A percentile compares a stretch with the other conserved stretches of the same genome.
These are phyloP conservation scores for Dinoponera quadriceps DNA, from an alignment of 1,140 invertebrate genomes.

Conservation along the genomic window DNA sequence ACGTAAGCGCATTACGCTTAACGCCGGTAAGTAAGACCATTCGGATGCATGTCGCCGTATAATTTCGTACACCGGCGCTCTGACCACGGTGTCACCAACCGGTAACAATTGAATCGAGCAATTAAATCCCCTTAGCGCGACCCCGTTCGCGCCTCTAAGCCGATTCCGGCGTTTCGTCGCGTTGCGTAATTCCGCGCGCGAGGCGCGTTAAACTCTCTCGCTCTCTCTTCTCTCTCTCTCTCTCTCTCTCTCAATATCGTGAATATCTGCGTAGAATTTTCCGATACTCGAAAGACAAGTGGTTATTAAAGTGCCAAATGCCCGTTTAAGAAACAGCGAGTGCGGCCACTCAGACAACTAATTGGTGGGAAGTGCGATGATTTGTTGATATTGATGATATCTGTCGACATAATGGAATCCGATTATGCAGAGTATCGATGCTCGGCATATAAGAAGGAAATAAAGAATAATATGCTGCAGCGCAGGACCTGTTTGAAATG, in stretches of 20 bases:
- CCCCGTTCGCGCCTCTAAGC: constrained; percentile 40
- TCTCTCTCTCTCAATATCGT: no score
- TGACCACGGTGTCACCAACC: constrained; percentile 49
- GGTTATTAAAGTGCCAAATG: no score
- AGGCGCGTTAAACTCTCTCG: constrained; percentile 28
- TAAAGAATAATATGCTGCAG: background rate
- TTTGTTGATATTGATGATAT: background rate
- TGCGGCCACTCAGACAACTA: no score
- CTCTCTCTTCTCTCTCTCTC: no score
- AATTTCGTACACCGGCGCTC: constrained; percentile 55
- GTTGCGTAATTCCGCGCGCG: constrained; percentile 13
- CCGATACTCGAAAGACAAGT: no score
- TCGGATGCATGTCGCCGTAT: constrained; percentile 49
- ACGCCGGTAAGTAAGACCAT: constrained; percentile 34
- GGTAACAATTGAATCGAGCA: constrained; percentile 55
- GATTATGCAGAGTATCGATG: constrained; percentile 10
- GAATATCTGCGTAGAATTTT: no score
- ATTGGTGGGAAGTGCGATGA: no score
- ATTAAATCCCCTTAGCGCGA: constrained; percentile 52
- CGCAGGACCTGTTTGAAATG: background rate
- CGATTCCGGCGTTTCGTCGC: constrained; percentile 26
- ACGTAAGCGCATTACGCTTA: constrained; percentile 50
- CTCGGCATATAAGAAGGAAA: constrained; percentile 6
- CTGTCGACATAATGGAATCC: background rate
- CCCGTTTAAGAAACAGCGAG: no score